Evolutionary conservation across 2,113 vertebrate species (phyloP).

Genomic region (Caranx ignobilis): DNA sequence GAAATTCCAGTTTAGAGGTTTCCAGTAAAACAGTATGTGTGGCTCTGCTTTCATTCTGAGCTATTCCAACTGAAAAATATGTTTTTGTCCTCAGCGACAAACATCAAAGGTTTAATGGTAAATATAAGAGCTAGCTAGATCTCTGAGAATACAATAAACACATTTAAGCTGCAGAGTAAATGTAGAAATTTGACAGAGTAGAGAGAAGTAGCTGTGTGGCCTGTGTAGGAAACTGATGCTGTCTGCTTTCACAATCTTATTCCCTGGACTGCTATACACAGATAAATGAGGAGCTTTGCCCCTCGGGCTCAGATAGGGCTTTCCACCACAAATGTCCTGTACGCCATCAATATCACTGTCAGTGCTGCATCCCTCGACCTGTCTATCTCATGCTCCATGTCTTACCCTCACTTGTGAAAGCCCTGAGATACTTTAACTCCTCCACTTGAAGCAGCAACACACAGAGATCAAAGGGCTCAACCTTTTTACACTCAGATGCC

Average conservation of each 20-base stretch:
- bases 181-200: background rate
- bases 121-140: background rate
- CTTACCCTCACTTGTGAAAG: background rate
- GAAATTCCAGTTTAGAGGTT: background rate
- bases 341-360: background rate
- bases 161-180: background rate
- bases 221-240: constrained; percentile 1
- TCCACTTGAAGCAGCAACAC: background rate
- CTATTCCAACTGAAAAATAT: background rate
- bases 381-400: constrained; percentile 1
- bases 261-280: background rate
- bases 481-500: background rate
- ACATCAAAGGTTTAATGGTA: background rate
- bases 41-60: background rate
- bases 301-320: background rate
- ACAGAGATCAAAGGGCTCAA: background rate
- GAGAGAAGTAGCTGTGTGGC: background rate
- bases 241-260: background rate
- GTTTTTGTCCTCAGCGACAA: background rate
- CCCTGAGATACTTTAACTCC: background rate
- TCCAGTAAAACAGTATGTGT: background rate
- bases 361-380: constrained; percentile 16
- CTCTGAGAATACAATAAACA: too few species aligned
- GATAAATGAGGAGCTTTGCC: background rate
- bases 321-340: background rate